Evolutionary conservation across 2,888 invertebrate genomes (phyloP).

Genomic region (Rhyacophila evoluta): DNA sequence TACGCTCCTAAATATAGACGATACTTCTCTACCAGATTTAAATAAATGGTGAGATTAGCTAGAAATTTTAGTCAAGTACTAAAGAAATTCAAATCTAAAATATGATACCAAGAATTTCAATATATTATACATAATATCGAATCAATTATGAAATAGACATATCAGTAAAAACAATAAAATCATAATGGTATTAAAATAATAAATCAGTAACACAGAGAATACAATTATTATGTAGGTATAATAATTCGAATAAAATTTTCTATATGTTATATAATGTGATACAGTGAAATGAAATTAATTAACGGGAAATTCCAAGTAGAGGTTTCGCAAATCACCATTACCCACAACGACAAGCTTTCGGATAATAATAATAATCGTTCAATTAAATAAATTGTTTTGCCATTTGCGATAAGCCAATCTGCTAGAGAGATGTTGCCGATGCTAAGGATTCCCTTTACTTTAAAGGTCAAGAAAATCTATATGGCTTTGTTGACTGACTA

Average conservation of each 20-base stretch:
- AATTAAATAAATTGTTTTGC: constrained; percentile 17
- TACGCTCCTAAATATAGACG: too few relatives aligned
- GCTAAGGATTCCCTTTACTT: background rate
- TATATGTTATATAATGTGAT: background rate
- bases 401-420: background rate
- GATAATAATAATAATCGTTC: background rate
- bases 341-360: background rate
- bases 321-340: background rate
- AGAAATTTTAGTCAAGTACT: too few relatives aligned
- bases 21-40: too few relatives aligned
- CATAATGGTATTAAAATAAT: too few relatives aligned
- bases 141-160: too few relatives aligned
- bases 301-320: background rate
- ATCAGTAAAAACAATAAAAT: too few relatives aligned
- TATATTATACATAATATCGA: too few relatives aligned
- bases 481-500: background rate
- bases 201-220: too few relatives aligned
- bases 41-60: too few relatives aligned
- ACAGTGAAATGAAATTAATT: background rate
- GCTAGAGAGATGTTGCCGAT: background rate
- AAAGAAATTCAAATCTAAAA: too few relatives aligned
- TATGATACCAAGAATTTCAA: too few relatives aligned
- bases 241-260: background rate
- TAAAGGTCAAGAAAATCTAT: background rate
- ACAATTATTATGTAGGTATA: too few relatives aligned